These are phyloP conservation scores for Oreochromis niloticus DNA, from an alignment of 2,113 vertebrate genomes.

Conservation along the genomic window DNA sequence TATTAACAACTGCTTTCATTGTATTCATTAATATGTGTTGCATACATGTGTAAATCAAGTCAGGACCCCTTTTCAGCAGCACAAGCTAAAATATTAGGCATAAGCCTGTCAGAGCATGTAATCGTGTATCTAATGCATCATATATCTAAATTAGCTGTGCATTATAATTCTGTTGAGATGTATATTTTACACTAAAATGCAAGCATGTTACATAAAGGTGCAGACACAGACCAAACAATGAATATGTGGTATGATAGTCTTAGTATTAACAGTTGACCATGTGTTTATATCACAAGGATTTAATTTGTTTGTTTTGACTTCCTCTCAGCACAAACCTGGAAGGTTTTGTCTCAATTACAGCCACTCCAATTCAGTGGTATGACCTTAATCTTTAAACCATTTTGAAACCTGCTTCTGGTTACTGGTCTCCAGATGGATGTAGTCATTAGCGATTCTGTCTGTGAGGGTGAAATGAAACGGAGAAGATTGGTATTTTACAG, in stretches of 20 bases:
- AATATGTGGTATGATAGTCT: neutral
- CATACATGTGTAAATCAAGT: neutral
- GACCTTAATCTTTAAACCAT: neutral
- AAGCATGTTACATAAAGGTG: neutral
- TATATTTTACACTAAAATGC: neutral
- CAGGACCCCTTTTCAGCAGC: neutral
- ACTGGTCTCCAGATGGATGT: neutral
- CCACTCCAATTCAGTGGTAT: neutral
- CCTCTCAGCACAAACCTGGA: neutral
- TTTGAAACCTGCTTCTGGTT: neutral
- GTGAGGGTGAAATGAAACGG: neutral
- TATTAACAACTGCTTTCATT: neutral
- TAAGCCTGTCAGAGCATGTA: neutral
- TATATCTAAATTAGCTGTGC: neutral
- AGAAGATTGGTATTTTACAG: neutral
- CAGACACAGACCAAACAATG: neutral
- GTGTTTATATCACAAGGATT: neutral
- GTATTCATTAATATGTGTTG: neutral
- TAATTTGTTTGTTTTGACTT: neutral
- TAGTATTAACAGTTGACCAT: neutral
- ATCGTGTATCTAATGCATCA: neutral
- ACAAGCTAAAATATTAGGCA: neutral
- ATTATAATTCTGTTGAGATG: neutral
- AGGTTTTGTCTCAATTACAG: neutral
- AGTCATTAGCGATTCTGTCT: neutral